These are phyloP conservation scores for Dromas ardeola DNA, from an alignment of 2,113 vertebrate genomes.

Conservation along the genomic window DNA sequence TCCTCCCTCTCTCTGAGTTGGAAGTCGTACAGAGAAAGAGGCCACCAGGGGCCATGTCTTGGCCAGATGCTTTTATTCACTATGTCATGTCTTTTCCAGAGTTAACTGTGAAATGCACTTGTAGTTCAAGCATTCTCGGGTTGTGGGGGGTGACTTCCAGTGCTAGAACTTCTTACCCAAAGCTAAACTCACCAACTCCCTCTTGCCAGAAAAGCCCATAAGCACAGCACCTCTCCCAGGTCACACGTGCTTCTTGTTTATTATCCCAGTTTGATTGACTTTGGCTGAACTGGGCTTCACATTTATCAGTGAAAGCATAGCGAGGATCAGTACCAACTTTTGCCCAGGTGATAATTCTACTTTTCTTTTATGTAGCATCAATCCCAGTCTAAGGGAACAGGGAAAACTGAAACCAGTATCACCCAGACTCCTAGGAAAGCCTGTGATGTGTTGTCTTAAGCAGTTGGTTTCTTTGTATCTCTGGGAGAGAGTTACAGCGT, in stretches of 20 bases:
- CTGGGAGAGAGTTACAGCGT: neutral
- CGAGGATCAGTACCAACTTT: rapidly evolving
- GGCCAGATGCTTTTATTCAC: conserved; percentile 51
- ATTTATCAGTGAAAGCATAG: rapidly evolving
- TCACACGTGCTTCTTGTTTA: rapidly evolving
- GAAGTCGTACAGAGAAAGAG: conserved; percentile 24
- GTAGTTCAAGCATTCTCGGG: neutral
- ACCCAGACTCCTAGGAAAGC: neutral
- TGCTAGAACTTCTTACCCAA: neutral
- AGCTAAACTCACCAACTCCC: neutral
- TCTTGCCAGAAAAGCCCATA: neutral
- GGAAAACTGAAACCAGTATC: neutral
- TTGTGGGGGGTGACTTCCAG: neutral
- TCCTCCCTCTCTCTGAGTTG: neutral
- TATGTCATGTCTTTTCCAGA: conserved; percentile 23
- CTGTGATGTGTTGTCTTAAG: neutral
- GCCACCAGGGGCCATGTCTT: conserved; percentile 45
- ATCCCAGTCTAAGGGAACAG: neutral
- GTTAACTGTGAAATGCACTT: conserved; percentile 12
- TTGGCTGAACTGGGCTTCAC: neutral
- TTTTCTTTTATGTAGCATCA: neutral
- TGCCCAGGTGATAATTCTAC: rapidly evolving
- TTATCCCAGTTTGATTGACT: neutral
- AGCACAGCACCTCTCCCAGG: neutral
- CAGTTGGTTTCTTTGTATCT: neutral